Evolutionary conservation across 2,797 vertebrate genomes (phyloP).

Genomic region (Pseudochaenichthys georgianus): DNA sequence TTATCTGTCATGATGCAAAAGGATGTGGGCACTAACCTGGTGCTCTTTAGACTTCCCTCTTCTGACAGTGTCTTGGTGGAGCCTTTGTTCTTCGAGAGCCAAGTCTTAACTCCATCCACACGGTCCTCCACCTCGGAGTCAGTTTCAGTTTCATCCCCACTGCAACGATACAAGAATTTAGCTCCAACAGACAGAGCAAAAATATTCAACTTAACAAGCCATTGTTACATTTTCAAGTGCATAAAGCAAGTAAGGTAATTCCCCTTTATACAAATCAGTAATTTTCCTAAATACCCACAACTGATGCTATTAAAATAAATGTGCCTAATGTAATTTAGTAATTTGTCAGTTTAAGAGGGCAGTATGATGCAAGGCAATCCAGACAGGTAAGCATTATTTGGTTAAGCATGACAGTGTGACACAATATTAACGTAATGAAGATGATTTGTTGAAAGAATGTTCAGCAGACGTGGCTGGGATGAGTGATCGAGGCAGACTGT

Average conservation of each 20-base stretch:
- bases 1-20: slow-evolving; percentile 60
- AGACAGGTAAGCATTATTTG: slow-evolving; percentile 17
- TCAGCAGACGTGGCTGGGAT: slow-evolving; percentile 22
- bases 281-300: neutral
- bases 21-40: slow-evolving; percentile 87
- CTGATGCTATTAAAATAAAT: slow-evolving; percentile 1
- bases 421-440: slow-evolving; percentile 26
- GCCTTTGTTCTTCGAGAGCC: slow-evolving; percentile 97
- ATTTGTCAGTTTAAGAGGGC: slow-evolving; percentile 27
- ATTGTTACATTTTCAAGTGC: slow-evolving; percentile 19
- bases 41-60: slow-evolving; percentile 92
- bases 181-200: neutral
- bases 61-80: slow-evolving; percentile 91
- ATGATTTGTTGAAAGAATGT: slow-evolving; percentile 9
- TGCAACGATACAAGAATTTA: slow-evolving; percentile 64
- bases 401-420: slow-evolving; percentile 34
- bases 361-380: slow-evolving; percentile 47
- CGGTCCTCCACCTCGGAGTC: slow-evolving; percentile 97
- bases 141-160: slow-evolving; percentile 92
- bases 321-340: slow-evolving; percentile 23
- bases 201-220: slow-evolving; percentile 25
- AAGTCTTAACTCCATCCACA: slow-evolving; percentile 96
- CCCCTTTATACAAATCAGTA: neutral
- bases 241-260: neutral
- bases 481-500: slow-evolving; percentile 55